Evolutionary conservation across 2,113 vertebrate genomes (phyloP), one percentile per base, ranked within the genome.

Genomic region (Emydocephalus ijimae): DNA sequence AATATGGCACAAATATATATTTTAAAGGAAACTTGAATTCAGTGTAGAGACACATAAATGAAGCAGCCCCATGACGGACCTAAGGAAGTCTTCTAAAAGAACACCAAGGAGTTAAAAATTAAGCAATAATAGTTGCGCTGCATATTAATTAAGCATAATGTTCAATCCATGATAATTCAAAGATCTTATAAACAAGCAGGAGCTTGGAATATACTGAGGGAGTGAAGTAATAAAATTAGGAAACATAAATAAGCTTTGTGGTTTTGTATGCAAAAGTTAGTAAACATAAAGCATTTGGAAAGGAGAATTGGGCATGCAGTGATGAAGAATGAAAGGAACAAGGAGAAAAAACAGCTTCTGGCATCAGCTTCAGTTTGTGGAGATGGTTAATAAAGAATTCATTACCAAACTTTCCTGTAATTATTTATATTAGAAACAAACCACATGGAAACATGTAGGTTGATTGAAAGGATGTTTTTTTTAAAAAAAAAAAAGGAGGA

Each of bases 341-440:
- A 81, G 94, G 96, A 94, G 98, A 96, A 98, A 96, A 97, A 96
- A 96, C 98, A 99, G 98, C 98, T 98, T 98, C 99, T 97, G 99
- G 99, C 99, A 99, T 98, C 99, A 99, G 99, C 99, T 99, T 99
- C 99, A 99, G 98, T 98, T 96, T 94, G 97, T 97, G 96, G 97
- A 98, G 95, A 97, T 97, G 97, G 98, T 98, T 98, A 98, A 98
- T 98, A 96, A 96, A 97, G 93, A 97, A 97, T 97, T 95, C 93
- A 96, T 94, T 64, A 95, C 95, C 95, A 96, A 96, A 95, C 90
- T 94, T 69, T 34, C 45, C 21, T 0, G 48, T 1, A 94, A 59
- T 57, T 61, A 34, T 97, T 96, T 96, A 96, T 88, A 93, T 95
- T 96, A 34, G 29, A 96, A 97, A 96, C 95, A 97, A 98, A 98